Conservation (phyloP, 1,140 invertebrate species). For the Nymphalis io region DNA sequence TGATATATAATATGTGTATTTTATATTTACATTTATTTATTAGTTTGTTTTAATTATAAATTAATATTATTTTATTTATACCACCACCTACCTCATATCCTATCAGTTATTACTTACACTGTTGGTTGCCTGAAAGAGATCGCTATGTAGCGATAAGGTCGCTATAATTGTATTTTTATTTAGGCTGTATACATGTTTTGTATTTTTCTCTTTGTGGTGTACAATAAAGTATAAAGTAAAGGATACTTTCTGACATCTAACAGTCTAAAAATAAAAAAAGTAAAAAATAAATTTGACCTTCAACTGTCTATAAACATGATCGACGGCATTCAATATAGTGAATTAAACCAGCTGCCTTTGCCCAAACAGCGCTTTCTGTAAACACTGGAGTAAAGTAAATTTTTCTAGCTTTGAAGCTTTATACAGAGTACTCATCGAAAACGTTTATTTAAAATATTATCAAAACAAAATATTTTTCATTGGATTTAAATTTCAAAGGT, state of each 20-base stretch:
- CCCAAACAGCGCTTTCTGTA: constrained; percentile 2
- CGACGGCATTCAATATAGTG: neutral
- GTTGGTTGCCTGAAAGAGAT: no score
- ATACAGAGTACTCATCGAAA: neutral
- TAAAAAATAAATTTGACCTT: constrained; percentile 4
- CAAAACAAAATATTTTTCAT: neutral
- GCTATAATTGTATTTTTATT: no score
- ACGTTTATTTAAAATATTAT: neutral
- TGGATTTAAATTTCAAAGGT: neutral
- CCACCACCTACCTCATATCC: no score
- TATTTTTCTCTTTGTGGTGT: no score
- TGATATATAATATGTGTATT: no score
- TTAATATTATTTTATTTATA: no score
- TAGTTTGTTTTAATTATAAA: no score
- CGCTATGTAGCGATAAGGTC: no score
- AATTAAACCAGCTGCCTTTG: constrained; percentile 9
- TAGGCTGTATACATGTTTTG: no score
- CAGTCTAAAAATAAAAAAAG: neutral
- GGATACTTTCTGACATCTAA: neutral
- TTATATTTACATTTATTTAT: no score
- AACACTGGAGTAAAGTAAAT: constrained; percentile 4
- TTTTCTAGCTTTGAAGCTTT: constrained; percentile 10
- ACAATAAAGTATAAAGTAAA: no score
- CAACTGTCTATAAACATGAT: constrained; percentile 9
- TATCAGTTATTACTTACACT: no score